These are phyloP conservation scores for Pempheris klunzingeri DNA, from an alignment of 2,797 vertebrate genomes.

Conservation along the genomic window DNA sequence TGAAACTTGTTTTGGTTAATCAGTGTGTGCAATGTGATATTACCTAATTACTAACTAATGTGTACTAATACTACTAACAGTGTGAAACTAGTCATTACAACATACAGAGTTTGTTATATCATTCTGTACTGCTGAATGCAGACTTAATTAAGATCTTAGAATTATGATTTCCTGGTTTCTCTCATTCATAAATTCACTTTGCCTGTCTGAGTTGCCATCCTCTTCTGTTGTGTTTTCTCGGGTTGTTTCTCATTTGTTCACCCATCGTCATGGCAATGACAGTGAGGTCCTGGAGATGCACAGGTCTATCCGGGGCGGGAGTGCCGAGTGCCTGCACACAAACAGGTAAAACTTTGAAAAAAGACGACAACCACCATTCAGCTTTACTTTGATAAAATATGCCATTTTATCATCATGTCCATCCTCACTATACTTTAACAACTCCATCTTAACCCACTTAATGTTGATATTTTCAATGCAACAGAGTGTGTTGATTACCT, in stretches of 20 bases:
- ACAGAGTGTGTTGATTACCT: constrained; percentile 9
- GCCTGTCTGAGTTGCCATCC: constrained; percentile 84
- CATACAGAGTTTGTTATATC: constrained; percentile 52
- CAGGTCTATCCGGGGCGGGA: constrained; percentile 98
- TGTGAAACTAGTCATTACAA: constrained; percentile 64
- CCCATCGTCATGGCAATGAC: constrained; percentile 93
- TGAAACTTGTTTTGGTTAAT: constrained; percentile 21
- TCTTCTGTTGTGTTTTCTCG: constrained; percentile 82
- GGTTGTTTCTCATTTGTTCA: constrained; percentile 83
- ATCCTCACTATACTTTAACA: constrained; percentile 65
- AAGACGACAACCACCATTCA: constrained; percentile 38
- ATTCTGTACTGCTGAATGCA: constrained; percentile 59
- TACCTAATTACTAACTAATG: constrained; percentile 56
- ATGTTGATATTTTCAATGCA: constrained; percentile 25
- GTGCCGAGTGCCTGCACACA: constrained; percentile 99
- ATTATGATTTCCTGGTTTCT: constrained; percentile 80
- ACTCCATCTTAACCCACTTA: constrained; percentile 64
- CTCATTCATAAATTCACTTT: constrained; percentile 85
- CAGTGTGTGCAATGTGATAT: constrained; percentile 40
- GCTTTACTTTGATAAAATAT: constrained; percentile 52
- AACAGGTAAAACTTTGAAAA: constrained; percentile 91
- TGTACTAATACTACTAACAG: constrained; percentile 80
- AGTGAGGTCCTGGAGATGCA: constrained; percentile 99
- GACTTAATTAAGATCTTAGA: constrained; percentile 64
- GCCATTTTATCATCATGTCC: constrained; percentile 50